Evolutionary conservation across 2,113 vertebrate species (phyloP).

Genomic region (Blennius ocellaris): DNA sequence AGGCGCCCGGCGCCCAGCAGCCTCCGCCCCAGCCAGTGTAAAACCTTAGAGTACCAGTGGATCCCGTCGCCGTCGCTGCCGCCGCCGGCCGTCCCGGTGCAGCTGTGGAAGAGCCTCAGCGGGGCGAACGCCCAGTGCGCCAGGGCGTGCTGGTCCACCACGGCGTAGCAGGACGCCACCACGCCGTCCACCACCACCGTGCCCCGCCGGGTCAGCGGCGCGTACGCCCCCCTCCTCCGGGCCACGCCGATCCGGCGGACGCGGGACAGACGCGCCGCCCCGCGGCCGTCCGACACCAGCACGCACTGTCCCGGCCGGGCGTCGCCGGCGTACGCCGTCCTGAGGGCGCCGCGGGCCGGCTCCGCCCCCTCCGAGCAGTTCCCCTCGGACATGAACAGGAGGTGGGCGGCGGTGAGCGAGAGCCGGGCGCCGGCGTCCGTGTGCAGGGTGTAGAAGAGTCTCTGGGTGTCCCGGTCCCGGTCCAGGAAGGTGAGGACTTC

Average conservation of each 20-base stretch:
- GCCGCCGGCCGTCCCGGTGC: conserved; percentile 72
- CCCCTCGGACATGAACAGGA: conserved; percentile 85
- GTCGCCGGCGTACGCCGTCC: conserved; percentile 82
- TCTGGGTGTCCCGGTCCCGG: conserved; percentile 76
- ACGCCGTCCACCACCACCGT: conserved; percentile 90
- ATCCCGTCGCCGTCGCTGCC: conserved; percentile 81
- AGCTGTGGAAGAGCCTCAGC: conserved; percentile 85
- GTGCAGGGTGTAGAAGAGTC: conserved; percentile 87
- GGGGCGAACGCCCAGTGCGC: conserved; percentile 92
- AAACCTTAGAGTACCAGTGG: conserved; percentile 91
- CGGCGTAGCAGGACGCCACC: conserved; percentile 91
- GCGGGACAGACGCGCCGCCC: conserved; percentile 71
- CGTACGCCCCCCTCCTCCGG: conserved; percentile 84
- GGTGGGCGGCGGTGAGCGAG: conserved; percentile 89
- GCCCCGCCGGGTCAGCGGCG: conserved; percentile 89
- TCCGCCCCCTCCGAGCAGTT: conserved; percentile 82
- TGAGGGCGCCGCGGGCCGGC: conserved; percentile 66
- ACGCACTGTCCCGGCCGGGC: conserved; percentile 72
- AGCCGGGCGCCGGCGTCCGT: conserved; percentile 82
- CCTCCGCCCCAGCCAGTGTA: conserved; percentile 87
- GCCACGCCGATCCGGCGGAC: conserved; percentile 78
- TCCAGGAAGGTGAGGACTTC: conserved; percentile 93
- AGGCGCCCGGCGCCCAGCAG: conserved; percentile 86
- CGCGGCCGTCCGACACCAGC: conserved; percentile 53
- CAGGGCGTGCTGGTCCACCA: conserved; percentile 86